phyloP scores from a whole-genome alignment of 2,797 vertebrate species.

The Heterohyrax brucei region DNA sequence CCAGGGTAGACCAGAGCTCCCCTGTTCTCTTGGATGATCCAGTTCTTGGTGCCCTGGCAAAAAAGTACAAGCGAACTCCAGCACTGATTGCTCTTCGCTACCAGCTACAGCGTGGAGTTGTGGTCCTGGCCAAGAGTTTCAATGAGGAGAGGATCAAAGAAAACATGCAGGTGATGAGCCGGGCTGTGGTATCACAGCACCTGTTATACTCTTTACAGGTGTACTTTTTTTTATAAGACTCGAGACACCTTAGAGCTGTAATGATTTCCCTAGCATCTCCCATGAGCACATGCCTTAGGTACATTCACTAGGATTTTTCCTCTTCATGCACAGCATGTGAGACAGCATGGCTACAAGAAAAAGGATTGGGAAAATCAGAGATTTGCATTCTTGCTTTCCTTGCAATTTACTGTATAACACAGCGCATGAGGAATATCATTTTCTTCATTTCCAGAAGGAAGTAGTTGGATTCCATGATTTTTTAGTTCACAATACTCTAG shows the following conservation, averaged over 20 bases:
- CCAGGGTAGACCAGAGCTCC: slow-evolving; percentile 48
- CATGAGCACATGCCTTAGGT: no score
- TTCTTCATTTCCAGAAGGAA: background rate
- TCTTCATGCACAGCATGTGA: background rate
- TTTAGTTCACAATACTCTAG: background rate
- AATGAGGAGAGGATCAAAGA: slow-evolving; percentile 74
- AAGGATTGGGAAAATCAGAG: background rate
- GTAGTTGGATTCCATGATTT: background rate
- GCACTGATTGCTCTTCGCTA: no score
- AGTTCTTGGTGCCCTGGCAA: slow-evolving; percentile 67
- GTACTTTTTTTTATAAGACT: background rate
- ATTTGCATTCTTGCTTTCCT: background rate
- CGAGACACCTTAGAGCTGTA: no score
- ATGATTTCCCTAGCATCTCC: background rate
- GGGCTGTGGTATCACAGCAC: accelerated
- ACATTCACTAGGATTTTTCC: background rate
- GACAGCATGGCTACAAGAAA: background rate
- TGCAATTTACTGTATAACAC: background rate
- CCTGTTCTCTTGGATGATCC: slow-evolving; percentile 77
- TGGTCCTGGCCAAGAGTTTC: no score
- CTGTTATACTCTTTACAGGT: background rate
- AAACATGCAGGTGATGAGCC: slow-evolving; percentile 72
- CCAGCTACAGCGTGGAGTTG: no score
- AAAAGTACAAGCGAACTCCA: slow-evolving; percentile 70
- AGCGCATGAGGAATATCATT: background rate